Evolutionary conservation across 2,113 vertebrate genomes (phyloP).

Genomic region (Xerus inauris): DNA sequence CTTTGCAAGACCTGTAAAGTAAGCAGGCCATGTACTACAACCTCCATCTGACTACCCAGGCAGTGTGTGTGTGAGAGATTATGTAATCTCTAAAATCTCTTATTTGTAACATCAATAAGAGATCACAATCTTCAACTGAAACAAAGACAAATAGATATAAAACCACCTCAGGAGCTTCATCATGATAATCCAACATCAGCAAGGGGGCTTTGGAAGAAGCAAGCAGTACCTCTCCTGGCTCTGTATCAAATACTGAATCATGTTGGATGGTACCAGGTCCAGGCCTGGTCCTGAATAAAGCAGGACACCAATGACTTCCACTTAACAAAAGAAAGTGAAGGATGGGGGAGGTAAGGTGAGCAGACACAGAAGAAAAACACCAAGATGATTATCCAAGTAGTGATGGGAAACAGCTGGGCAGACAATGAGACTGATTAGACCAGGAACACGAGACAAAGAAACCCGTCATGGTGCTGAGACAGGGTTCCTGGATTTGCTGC

Average conservation of each 20-base stretch:
- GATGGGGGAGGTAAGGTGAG: not conserved
- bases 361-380: not conserved
- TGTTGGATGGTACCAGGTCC: not conserved
- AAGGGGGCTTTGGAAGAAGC: not conserved
- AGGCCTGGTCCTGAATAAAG: not conserved
- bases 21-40: not conserved
- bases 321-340: not conserved
- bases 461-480: not conserved
- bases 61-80: not conserved
- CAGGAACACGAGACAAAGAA: conserved; percentile 24
- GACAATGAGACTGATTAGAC: conserved; percentile 56
- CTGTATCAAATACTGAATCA: not conserved
- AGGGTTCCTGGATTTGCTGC: conserved; percentile 54
- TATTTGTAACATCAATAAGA: conserved; percentile 8
- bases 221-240: not conserved
- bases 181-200: not conserved
- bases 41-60: not conserved
- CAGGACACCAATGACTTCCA: conserved; percentile 29
- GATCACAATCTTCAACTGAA: not conserved
- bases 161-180: not conserved
- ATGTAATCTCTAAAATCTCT: conserved; percentile 14
- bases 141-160: not conserved
- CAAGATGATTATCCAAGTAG: not conserved
- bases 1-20: not conserved
- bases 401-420: not conserved